These are phyloP conservation scores for Pogonus chalceus DNA, from an alignment of 1,140 invertebrate species.

Conservation along the genomic window DNA sequence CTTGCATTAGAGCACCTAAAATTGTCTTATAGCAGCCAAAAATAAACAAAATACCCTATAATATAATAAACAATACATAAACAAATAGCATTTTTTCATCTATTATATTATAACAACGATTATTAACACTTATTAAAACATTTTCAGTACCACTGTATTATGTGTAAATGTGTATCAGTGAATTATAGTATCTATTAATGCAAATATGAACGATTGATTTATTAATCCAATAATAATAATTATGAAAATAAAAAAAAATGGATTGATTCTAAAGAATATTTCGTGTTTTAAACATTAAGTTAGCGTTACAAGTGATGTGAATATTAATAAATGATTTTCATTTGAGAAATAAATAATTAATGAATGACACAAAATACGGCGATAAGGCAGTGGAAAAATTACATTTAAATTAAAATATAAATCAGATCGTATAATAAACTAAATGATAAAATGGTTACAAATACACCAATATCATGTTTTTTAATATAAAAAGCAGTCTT, in stretches of 20 bases:
- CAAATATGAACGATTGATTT: not conserved
- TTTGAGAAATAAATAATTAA: not conserved
- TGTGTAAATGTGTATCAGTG: not conserved
- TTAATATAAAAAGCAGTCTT: not conserved
- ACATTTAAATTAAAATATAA: not conserved
- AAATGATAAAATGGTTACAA: not conserved
- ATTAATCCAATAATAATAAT: not conserved
- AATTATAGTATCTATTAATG: not conserved
- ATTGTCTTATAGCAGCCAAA: conserved; percentile 7
- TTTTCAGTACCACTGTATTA: conserved; percentile 5
- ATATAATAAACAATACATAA: conserved; percentile 15
- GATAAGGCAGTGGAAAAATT: not conserved
- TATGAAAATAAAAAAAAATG: not conserved
- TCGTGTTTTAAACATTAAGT: not conserved
- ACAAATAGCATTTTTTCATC: conserved; percentile 14
- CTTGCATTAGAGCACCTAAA: conserved; percentile 9
- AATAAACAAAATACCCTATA: conserved; percentile 14
- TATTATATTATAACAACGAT: conserved; percentile 12
- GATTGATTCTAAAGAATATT: not conserved
- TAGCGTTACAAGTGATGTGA: not conserved
- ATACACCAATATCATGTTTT: not conserved
- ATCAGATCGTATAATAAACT: not conserved
- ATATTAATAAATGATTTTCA: not conserved
- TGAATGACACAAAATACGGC: not conserved
- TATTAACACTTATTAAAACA: conserved; percentile 12